Evolutionary conservation across 2,888 invertebrate species (phyloP), one percentile per base, ranked within the genome.

Genomic region (Alitta virens): DNA sequence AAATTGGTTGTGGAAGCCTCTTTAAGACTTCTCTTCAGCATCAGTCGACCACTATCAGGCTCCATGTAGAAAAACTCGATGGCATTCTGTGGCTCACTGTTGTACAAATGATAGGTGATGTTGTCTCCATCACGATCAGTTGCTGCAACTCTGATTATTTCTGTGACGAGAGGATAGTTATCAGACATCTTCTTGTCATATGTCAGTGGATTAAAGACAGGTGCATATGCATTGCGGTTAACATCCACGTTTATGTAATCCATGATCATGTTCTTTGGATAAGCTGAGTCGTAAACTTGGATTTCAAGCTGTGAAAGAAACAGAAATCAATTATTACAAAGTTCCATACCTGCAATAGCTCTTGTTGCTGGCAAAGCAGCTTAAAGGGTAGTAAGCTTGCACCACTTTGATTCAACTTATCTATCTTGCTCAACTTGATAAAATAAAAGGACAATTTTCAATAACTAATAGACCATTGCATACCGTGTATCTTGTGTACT

Each of bases 31-130:
- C 71, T 68, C 56, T 71, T 73, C 46, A 78, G 70, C 63, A 72
- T 73, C n/a, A 78, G 71, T 12, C 64, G 59, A 1, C 78, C 77
- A 42, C 66, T 61, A 23, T 70, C 66, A 55, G 69, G 69, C 27
- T 74, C 68, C 55, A 78, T 73, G 66, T 72, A 76, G 74, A 78
- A 78, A 63, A 72, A 78, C 24, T 73, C 65, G 43, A 73, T 63
- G 5, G 72, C 72, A 43, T 63, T 67, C 0, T 65, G 40, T 50
- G 27, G 33, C 62, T 54, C 43, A 68, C n/a, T 38, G 25, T 38
- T 54, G 16, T 40, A 42, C 38, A 67, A 12, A 27, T 49, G 40
- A 50, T 66, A 69, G 14, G 66, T 65, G n/a, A 69, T 40, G 24
- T 63, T 65, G 52, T 63, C 68, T 50, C 68, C 68, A 67, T 77